Conservation (phyloP, 2,888 invertebrate genomes). For the Aspidapion aeneum region DNA sequence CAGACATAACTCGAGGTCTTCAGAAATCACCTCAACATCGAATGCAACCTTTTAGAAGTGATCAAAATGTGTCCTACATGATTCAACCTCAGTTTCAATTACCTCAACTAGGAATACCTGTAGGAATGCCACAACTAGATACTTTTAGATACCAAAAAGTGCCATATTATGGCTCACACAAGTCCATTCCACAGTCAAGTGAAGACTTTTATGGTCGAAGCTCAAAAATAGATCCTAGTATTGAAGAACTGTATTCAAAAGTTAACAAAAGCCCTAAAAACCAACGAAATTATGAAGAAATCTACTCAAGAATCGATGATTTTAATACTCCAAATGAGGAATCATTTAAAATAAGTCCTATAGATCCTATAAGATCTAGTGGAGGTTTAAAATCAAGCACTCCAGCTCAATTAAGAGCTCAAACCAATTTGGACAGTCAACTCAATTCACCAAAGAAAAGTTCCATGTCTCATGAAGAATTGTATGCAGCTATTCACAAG, state of each 20-base stretch:
- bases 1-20: slow-evolving; percentile 52
- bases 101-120: slow-evolving; percentile 39
- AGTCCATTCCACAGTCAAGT: background rate
- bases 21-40: slow-evolving; percentile 28
- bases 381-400: slow-evolving; percentile 66
- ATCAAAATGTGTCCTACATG: slow-evolving; percentile 27
- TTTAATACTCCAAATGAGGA: slow-evolving; percentile 35
- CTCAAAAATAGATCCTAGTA: background rate
- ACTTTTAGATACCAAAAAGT: slow-evolving; percentile 22
- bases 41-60: slow-evolving; percentile 23
- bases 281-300: background rate
- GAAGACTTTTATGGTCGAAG: background rate
- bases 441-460: slow-evolving; percentile 65
- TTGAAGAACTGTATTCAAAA: background rate
- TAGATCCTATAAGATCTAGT: slow-evolving; percentile 57
- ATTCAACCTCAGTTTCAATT: slow-evolving; percentile 22
- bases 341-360: slow-evolving; percentile 62
- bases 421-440: slow-evolving; percentile 51
- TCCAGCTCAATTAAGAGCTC: slow-evolving; percentile 54
- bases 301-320: background rate
- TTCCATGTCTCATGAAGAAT: slow-evolving; percentile 74
- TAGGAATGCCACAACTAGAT: slow-evolving; percentile 35
- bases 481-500: slow-evolving; percentile 74
- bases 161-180: slow-evolving; percentile 30
- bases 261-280: background rate